Conservation (phyloP, 37 sponge, comb jelly and placozoan genomes). For the Diacarnus erythraeanus region DNA sequence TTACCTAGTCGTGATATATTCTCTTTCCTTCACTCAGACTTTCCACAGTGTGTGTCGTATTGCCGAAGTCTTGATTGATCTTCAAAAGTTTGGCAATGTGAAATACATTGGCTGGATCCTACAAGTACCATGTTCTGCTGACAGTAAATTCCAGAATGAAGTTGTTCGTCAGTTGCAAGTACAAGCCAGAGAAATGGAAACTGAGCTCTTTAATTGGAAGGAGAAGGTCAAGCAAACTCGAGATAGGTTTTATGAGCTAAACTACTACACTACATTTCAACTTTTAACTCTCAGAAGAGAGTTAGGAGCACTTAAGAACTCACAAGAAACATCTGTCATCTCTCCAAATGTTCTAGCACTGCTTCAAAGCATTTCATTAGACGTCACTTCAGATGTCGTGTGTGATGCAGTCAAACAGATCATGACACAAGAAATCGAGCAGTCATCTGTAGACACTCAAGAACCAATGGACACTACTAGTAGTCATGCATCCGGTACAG, state of each 20-base stretch:
- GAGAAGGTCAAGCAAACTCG: slow-evolving; percentile 10
- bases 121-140: neutral
- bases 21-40: no score
- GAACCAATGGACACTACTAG: neutral
- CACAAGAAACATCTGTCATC: neutral
- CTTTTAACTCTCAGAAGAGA: slow-evolving; percentile 46
- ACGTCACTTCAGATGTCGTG: neutral
- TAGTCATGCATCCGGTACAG: neutral
- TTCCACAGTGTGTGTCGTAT: slow-evolving; percentile 46
- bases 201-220: slow-evolving; percentile 43
- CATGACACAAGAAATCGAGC: neutral
- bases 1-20: no score
- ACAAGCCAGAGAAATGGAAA: slow-evolving; percentile 41
- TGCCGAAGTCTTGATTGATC: slow-evolving; percentile 38
- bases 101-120: slow-evolving; percentile 45
- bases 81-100: slow-evolving; percentile 51
- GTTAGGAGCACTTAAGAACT: slow-evolving; percentile 21
- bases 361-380: slow-evolving; percentile 44
- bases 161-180: slow-evolving; percentile 10
- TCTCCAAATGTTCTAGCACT: slow-evolving; percentile 21
- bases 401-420: slow-evolving; percentile 36
- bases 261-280: slow-evolving; percentile 77
- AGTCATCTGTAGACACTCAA: neutral
- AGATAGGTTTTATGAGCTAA: slow-evolving; percentile 51
- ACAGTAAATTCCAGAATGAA: no score